Base-by-base conservation (phyloP, 2,797 vertebrate genomes). In the Sebastes cheni region DNA sequence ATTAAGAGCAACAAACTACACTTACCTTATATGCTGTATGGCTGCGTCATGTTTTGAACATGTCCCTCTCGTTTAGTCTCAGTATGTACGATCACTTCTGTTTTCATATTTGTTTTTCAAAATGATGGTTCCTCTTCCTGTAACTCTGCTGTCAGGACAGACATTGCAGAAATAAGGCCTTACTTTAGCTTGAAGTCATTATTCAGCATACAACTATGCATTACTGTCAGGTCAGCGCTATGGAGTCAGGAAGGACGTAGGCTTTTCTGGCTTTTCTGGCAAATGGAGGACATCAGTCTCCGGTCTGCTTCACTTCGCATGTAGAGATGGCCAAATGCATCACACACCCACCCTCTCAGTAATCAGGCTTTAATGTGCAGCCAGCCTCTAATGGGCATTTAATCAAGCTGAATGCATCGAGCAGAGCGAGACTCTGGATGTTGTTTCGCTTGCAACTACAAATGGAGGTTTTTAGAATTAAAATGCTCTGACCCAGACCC, bases 241-340 rank as follows among this genome's bases (percentile, higher is more conserved):
- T 59, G 1, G 75, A 88, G 67, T 70, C 72, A 64, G 67, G 54
- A 62, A 81, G 62, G 64, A 75, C 8, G 5, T 29, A 3, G 64
- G 64, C 72, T 88, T 75, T 88, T 74, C 61, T 77, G 34, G 27
- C 66, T 77, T 79, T 82, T 81, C 73, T 81, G 79, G 76, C 70
- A 87, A 90, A 93, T 84, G 66, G 71, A 86, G 79, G 75, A 84
- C 83, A 82, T 94, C 87, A 66, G 78, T 91, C 86, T 80, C 50
- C 82, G 77, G 71, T 82, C 82, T 67, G 78, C 83, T 85, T 82
- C 80, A 62, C 83, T 84, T 76, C 78, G 42, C 79, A 65, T 83
- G 82, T 80, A 50, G 67, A 79, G 56, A 84, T 85, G 74, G 36
- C 70, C 82, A 78, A 81, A 92, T 88, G 55, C 73, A 91, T 91